phyloP scores from a whole-genome alignment of 2,797 vertebrate genomes.

The Catharus ustulatus region DNA sequence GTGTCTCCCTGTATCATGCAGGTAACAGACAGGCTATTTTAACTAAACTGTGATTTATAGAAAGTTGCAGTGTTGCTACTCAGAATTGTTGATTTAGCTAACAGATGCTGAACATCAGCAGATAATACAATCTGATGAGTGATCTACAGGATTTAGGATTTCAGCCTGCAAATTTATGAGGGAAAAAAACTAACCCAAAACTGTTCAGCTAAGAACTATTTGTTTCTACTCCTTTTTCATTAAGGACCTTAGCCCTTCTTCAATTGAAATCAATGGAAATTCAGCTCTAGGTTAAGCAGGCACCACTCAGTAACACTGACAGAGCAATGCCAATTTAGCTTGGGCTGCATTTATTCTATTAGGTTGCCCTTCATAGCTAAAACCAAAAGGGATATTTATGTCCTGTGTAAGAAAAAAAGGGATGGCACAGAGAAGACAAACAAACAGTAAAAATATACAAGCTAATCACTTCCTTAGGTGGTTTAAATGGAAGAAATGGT shows the following conservation, averaged over 20 bases:
- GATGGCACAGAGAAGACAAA: neutral
- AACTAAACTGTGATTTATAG: neutral
- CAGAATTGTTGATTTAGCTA: slow-evolving; percentile 17
- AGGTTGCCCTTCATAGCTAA: neutral
- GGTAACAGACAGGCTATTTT: neutral
- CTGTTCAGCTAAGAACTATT: slow-evolving; percentile 14
- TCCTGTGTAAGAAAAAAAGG: neutral
- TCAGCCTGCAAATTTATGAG: slow-evolving; percentile 15
- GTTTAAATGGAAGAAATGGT: neutral
- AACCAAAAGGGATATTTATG: neutral
- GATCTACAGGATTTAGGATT: neutral
- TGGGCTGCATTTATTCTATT: neutral
- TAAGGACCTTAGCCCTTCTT: slow-evolving; percentile 47
- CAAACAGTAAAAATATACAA: neutral
- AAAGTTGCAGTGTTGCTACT: neutral
- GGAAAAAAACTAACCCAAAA: neutral
- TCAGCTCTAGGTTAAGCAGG: slow-evolving; percentile 25
- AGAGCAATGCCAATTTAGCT: slow-evolving; percentile 5
- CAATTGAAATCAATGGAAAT: slow-evolving; percentile 58
- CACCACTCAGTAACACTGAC: neutral
- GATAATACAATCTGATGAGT: slow-evolving; percentile 25
- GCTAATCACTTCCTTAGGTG: neutral
- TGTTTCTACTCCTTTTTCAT: slow-evolving; percentile 35
- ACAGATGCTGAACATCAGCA: neutral
- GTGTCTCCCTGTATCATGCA: neutral